Conservation (phyloP, 2,113 vertebrate genomes). For the Erpornis zantholeuca region DNA sequence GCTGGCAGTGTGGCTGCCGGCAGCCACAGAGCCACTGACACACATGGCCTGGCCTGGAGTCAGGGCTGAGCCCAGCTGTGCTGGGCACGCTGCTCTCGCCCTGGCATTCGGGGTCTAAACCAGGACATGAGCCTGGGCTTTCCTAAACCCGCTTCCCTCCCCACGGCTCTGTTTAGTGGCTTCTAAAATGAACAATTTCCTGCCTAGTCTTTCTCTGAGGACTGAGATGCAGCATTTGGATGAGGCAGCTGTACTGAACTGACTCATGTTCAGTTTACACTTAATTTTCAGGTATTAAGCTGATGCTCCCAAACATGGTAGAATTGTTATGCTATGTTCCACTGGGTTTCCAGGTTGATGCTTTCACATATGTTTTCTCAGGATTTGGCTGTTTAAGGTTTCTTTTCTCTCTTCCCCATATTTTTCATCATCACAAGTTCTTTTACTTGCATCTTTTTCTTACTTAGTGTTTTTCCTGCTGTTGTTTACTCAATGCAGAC, state of each 20-base stretch:
- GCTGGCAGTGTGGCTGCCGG: background rate
- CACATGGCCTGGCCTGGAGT: background rate
- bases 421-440: background rate
- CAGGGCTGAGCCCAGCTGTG: background rate
- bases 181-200: background rate
- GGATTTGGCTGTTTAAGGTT: background rate
- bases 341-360: background rate
- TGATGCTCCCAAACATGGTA: background rate
- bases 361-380: background rate
- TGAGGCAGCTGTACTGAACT: background rate
- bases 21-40: background rate
- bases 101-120: background rate
- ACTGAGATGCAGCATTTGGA: background rate
- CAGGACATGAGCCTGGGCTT: background rate
- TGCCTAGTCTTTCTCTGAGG: background rate
- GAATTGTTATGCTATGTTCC: background rate
- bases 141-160: background rate
- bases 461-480: background rate
- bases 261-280: background rate
- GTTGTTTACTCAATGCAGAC: background rate
- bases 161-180: accelerated
- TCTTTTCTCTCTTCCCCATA: background rate
- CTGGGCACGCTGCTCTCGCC: accelerated
- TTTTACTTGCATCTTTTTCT: background rate
- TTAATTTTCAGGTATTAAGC: slow-evolving; percentile 15